Evolutionary conservation across 2,888 invertebrate species (phyloP).

Genomic region (Blomia tropicalis): DNA sequence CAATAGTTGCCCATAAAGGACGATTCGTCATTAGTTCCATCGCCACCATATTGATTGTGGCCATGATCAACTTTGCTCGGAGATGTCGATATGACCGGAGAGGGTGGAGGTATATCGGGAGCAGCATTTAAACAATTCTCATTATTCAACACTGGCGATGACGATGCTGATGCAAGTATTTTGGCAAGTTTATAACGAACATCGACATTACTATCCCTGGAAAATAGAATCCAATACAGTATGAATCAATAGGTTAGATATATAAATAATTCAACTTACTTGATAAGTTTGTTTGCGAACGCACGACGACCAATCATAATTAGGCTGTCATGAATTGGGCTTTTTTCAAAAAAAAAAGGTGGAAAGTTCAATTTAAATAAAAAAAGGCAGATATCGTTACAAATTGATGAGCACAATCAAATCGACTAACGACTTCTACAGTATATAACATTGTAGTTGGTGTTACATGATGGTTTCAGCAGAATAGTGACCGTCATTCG

Average conservation of each 20-base stretch:
- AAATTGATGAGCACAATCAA: too few species aligned
- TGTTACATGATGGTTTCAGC: too few species aligned
- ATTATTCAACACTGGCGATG: slow-evolving; percentile 28
- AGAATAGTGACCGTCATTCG: too few species aligned
- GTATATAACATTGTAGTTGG: too few species aligned
- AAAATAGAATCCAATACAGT: slow-evolving; percentile 32
- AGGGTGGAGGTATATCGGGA: not conserved
- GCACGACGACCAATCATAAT: slow-evolving; percentile 39
- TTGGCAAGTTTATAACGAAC: slow-evolving; percentile 53
- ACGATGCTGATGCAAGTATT: slow-evolving; percentile 33
- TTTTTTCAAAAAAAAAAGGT: too few species aligned
- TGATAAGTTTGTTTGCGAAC: slow-evolving; percentile 54
- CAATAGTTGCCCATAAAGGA: not conserved
- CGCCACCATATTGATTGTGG: slow-evolving; percentile 31
- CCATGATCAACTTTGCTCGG: not conserved
- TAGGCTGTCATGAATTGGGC: too few species aligned
- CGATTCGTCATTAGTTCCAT: slow-evolving; percentile 28
- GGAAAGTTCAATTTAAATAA: too few species aligned
- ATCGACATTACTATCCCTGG: slow-evolving; percentile 56
- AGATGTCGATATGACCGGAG: not conserved
- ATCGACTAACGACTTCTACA: too few species aligned
- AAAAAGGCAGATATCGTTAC: too few species aligned
- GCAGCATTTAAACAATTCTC: not conserved
- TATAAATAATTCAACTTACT: slow-evolving; percentile 40
- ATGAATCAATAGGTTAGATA: slow-evolving; percentile 36